Conservation (phyloP, 2,113 vertebrate genomes). For the Cepphus grylle region DNA sequence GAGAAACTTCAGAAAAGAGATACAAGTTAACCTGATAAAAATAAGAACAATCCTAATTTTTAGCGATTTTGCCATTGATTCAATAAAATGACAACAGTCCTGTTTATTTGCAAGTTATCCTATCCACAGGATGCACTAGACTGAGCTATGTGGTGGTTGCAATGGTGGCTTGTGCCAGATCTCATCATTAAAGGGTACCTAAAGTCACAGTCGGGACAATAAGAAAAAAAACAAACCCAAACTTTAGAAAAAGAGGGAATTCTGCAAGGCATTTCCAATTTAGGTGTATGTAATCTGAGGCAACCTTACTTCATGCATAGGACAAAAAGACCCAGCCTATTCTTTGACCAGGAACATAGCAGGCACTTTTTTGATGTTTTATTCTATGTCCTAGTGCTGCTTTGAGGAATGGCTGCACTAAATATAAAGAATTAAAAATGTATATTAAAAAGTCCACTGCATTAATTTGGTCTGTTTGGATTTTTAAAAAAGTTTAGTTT, state of each 20-base stretch:
- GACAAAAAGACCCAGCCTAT: not conserved
- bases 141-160: not conserved
- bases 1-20: not conserved
- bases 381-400: not conserved
- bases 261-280: not conserved
- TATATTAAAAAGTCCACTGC: not conserved
- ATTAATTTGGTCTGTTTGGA: not conserved
- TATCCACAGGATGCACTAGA: not conserved
- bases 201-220: not conserved
- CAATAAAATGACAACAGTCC: not conserved
- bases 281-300: not conserved
- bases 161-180: not conserved
- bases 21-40: not conserved
- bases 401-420: not conserved
- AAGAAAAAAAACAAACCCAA: not conserved
- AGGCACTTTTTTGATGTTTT: not conserved
- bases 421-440: not conserved
- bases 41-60: not conserved
- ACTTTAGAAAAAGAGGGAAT: not conserved
- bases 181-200: not conserved
- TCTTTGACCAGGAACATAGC: not conserved
- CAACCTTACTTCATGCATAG: not conserved
- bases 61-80: not conserved
- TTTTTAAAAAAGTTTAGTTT: not conserved
- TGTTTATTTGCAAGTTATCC: not conserved